These are phyloP conservation scores for Melanotaenia parkinsoni DNA, from an alignment of 2,797 vertebrate species.

Conservation along the genomic window DNA sequence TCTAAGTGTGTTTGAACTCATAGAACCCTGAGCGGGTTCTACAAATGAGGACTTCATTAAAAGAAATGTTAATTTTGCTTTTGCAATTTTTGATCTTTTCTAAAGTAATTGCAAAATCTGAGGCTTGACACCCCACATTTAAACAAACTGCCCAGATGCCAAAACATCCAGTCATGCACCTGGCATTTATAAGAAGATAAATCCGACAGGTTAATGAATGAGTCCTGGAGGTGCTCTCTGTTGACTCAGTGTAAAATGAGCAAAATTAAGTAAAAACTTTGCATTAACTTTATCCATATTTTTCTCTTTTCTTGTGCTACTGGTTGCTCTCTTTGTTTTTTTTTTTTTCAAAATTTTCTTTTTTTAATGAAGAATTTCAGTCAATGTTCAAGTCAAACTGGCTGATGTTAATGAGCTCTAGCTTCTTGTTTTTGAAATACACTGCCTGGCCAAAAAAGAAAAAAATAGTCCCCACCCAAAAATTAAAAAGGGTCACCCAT, in stretches of 20 bases:
- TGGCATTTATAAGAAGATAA: constrained; percentile 14
- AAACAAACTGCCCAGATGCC: constrained; percentile 5
- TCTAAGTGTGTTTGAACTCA: neutral
- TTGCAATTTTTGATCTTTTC: neutral
- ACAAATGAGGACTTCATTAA: neutral
- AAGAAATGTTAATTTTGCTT: constrained; percentile 4
- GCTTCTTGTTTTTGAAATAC: neutral
- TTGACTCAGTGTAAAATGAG: neutral
- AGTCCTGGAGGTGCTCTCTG: neutral
- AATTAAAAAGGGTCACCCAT: too few relatives aligned
- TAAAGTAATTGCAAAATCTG: constrained; percentile 7
- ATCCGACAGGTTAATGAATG: neutral
- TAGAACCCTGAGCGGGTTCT: neutral
- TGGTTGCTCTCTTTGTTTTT: neutral
- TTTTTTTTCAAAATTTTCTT: neutral
- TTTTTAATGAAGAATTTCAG: too few relatives aligned
- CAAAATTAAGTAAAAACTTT: neutral
- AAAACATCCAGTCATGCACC: constrained; percentile 3
- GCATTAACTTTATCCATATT: too few relatives aligned
- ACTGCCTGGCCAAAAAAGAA: too few relatives aligned
- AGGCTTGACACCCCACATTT: neutral
- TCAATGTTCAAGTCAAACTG: too few relatives aligned
- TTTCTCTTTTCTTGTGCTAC: neutral
- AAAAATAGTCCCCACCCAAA: too few relatives aligned
- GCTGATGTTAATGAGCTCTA: neutral